Evolutionary conservation across 2,888 invertebrate genomes (phyloP).

Genomic region (Crocallis elinguaria): DNA sequence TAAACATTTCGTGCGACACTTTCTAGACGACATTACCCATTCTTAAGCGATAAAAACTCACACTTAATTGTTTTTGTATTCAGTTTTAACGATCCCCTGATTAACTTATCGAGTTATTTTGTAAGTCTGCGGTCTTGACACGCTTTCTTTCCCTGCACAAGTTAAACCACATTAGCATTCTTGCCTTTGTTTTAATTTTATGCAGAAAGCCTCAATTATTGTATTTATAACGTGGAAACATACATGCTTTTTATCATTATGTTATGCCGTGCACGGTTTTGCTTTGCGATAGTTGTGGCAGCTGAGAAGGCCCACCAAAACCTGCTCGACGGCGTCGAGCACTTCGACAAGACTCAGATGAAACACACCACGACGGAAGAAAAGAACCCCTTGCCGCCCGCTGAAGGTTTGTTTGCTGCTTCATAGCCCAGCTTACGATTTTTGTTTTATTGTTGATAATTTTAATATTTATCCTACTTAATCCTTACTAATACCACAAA

Average conservation of each 20-base stretch:
- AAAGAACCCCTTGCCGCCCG: slow-evolving; percentile 90
- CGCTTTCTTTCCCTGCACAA: slow-evolving; percentile 39
- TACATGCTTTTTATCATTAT: slow-evolving; percentile 40
- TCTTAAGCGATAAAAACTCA: slow-evolving; percentile 21
- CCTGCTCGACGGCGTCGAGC: slow-evolving; percentile 88
- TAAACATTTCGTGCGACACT: slow-evolving; percentile 5
- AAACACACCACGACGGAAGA: slow-evolving; percentile 90
- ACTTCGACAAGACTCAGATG: slow-evolving; percentile 89
- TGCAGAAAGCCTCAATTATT: slow-evolving; percentile 21
- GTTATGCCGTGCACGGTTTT: slow-evolving; percentile 68
- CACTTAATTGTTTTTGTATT: slow-evolving; percentile 33
- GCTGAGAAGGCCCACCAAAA: slow-evolving; percentile 90
- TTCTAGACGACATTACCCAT: slow-evolving; percentile 18
- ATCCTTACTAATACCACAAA: too few relatives aligned
- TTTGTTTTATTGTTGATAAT: too few relatives aligned
- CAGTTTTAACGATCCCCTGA: slow-evolving; percentile 36
- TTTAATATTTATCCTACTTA: too few relatives aligned
- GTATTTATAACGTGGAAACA: slow-evolving; percentile 15
- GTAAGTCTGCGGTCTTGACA: slow-evolving; percentile 39
- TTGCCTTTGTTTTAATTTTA: slow-evolving; percentile 34
- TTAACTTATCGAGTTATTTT: slow-evolving; percentile 41
- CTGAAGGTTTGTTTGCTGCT: slow-evolving; percentile 86
- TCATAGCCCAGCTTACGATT: slow-evolving; percentile 36
- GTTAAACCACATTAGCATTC: slow-evolving; percentile 38
- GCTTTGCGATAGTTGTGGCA: slow-evolving; percentile 86